Conservation (phyloP, 2,888 invertebrate species). For the Alviniconcha strummeri region DNA sequence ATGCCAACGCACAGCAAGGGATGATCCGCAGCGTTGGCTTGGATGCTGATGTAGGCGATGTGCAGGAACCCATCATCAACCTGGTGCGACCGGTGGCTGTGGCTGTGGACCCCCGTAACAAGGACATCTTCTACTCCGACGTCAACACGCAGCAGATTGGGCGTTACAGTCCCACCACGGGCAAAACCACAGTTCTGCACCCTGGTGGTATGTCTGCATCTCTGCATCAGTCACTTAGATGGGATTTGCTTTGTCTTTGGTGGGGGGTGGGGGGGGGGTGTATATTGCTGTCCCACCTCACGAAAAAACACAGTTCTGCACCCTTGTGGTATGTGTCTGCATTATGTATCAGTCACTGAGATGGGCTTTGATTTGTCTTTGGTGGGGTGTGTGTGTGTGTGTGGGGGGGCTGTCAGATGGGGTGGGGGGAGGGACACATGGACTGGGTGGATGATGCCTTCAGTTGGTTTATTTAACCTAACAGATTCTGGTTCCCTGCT, state of each 20-base stretch:
- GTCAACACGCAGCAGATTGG: constrained; percentile 76
- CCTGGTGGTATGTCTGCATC: constrained; percentile 1
- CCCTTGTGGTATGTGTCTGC: background rate
- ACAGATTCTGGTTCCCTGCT: too few species aligned
- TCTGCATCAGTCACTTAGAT: background rate
- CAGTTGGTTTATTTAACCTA: too few species aligned
- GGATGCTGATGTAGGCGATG: constrained; percentile 73
- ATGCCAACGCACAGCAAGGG: constrained; percentile 81
- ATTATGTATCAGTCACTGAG: background rate
- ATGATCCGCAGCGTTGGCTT: constrained; percentile 82
- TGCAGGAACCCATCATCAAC: constrained; percentile 82
- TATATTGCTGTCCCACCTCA: background rate
- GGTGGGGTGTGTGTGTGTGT: too few species aligned
- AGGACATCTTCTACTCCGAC: constrained; percentile 81
- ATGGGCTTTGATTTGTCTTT: background rate
- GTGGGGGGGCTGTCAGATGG: too few species aligned
- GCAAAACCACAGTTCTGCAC: constrained; percentile 1
- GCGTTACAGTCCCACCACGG: constrained; percentile 61
- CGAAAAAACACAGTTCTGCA: background rate
- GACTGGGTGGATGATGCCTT: too few species aligned
- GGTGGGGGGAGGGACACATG: too few species aligned
- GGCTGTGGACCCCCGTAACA: constrained; percentile 81
- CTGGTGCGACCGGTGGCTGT: constrained; percentile 81
- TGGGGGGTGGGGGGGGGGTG: too few species aligned
- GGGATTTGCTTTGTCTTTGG: background rate